These are phyloP conservation scores for Pimephales promelas DNA, from an alignment of 2,113 vertebrate species.

Conservation along the genomic window DNA sequence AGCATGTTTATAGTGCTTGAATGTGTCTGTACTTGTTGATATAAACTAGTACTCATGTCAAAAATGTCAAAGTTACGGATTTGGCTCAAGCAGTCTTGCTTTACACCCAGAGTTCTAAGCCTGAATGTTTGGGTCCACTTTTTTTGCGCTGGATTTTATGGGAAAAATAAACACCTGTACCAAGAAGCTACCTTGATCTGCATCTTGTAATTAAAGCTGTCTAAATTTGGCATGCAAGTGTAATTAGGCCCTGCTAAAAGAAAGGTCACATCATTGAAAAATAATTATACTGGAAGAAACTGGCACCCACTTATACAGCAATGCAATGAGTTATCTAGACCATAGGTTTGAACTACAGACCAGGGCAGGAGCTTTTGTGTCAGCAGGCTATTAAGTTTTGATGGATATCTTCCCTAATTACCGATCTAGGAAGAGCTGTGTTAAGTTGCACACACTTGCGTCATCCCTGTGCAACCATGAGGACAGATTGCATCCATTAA, in stretches of 20 bases:
- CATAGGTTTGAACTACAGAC: constrained; percentile 22
- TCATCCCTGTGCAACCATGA: constrained; percentile 11
- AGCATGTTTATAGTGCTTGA: background rate
- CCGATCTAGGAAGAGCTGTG: background rate
- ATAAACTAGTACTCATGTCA: background rate
- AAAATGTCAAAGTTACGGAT: background rate
- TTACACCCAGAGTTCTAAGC: background rate
- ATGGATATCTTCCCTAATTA: constrained; percentile 43
- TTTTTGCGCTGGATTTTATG: background rate
- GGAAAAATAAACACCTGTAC: constrained; percentile 11
- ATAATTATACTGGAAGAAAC: background rate
- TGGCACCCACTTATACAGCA: background rate
- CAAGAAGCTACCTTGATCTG: constrained; percentile 1
- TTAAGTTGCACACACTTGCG: constrained; percentile 19
- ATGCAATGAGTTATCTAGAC: background rate
- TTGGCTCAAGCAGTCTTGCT: background rate
- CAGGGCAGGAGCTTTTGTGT: constrained; percentile 8
- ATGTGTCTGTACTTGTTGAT: background rate
- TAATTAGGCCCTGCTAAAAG: constrained; percentile 41
- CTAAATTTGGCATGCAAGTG: constrained; percentile 19
- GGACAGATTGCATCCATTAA: constrained; percentile 23
- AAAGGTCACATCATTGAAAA: constrained; percentile 48
- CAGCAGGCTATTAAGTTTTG: constrained; percentile 38
- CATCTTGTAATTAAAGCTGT: constrained; percentile 24
- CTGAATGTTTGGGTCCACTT: constrained; percentile 26